Conservation (phyloP, 2,797 vertebrate genomes). For the Brachymystax lenok region DNA sequence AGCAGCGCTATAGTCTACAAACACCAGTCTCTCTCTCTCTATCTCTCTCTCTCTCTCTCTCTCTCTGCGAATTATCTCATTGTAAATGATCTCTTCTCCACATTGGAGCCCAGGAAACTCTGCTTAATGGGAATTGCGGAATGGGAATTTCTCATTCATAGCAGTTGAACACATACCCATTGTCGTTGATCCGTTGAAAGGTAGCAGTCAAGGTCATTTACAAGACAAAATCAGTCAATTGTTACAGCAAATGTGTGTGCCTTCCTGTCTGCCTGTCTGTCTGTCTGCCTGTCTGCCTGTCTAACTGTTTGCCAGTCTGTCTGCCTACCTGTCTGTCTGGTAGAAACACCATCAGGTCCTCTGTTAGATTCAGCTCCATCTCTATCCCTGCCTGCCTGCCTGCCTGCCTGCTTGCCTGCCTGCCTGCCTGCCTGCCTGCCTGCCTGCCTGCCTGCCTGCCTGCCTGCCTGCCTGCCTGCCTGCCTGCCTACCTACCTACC, state of each 20-base stretch:
- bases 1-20: constrained; percentile 18
- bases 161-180: background rate
- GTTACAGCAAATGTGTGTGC: too few species aligned
- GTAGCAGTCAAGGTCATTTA: constrained; percentile 24
- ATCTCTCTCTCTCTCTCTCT: too few species aligned
- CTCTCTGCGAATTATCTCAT: background rate
- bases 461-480: too few species aligned
- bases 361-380: constrained; percentile 26
- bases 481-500: rapidly evolving
- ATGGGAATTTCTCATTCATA: background rate
- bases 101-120: constrained; percentile 2
- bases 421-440: rapidly evolving
- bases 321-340: too few species aligned
- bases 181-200: constrained; percentile 10
- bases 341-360: constrained; percentile 8
- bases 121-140: background rate
- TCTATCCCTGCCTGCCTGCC: background rate
- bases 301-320: too few species aligned
- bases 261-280: too few species aligned
- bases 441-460: rapidly evolving
- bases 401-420: rapidly evolving
- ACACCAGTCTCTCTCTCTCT: background rate
- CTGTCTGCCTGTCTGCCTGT: too few species aligned
- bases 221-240: constrained; percentile 17
- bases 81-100: constrained; percentile 28